phyloP scores from a whole-genome alignment of 1,140 invertebrate genomes.

The Thereuonema tuberculata region DNA sequence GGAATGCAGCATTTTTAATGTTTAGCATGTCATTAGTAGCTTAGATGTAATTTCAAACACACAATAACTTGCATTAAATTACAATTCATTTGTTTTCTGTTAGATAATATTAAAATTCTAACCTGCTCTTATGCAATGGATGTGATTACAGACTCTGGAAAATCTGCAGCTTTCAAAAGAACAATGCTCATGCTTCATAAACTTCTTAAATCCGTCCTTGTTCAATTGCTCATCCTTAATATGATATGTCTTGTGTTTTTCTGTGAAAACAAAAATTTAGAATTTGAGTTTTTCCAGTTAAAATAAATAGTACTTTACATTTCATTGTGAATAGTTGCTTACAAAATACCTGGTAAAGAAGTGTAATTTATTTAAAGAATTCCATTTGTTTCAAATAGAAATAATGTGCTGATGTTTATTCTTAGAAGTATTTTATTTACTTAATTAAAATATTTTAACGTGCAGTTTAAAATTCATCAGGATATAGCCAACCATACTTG shows the following conservation, averaged over 20 bases:
- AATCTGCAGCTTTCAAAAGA: constrained; percentile 81
- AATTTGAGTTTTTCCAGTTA: neutral
- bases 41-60: no score
- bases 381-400: no score
- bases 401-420: no score
- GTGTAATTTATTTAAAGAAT: no score
- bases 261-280: constrained; percentile 36
- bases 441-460: no score
- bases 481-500: no score
- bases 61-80: no score
- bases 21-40: no score
- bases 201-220: constrained; percentile 95
- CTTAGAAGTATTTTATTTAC: no score
- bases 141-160: constrained; percentile 91
- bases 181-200: constrained; percentile 92
- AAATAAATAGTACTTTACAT: neutral
- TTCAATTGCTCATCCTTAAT: constrained; percentile 92
- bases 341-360: neutral
- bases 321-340: neutral
- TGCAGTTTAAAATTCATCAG: no score
- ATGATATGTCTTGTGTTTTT: constrained; percentile 98
- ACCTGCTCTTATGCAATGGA: constrained; percentile 87
- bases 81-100: no score
- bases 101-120: constrained; percentile 10
- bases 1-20: no score